A percentile compares a stretch with the other conserved stretches of the same genome.
phyloP scores from a whole-genome alignment of 2,797 vertebrate species.

The Champsocephalus esox region DNA sequence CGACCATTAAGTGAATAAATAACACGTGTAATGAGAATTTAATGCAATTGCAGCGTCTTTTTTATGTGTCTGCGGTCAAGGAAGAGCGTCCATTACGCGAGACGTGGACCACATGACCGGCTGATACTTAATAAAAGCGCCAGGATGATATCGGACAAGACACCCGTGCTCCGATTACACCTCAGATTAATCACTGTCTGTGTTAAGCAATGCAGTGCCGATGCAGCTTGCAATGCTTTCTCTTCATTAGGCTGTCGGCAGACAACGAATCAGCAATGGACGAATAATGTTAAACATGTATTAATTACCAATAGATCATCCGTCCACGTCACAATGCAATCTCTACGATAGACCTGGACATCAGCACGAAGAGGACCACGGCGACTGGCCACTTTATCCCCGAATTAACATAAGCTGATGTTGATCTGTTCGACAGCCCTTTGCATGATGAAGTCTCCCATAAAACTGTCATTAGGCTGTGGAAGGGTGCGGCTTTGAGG shows the following conservation, averaged over 20 bases:
- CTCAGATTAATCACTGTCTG: conserved; percentile 64
- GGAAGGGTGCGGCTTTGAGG: conserved; percentile 26
- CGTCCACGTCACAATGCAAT: conserved; percentile 39
- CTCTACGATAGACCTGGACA: conserved; percentile 32
- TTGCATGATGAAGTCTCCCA: conserved; percentile 80
- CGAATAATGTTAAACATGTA: conserved; percentile 46
- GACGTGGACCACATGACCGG: conserved; percentile 10
- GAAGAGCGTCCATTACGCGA: conserved; percentile 3
- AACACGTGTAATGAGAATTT: conserved; percentile 4
- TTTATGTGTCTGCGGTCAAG: conserved; percentile 8
- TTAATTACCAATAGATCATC: conserved; percentile 64
- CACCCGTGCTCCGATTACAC: conserved; percentile 51
- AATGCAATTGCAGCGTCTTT: background rate
- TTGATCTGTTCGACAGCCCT: conserved; percentile 74
- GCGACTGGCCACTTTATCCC: conserved; percentile 50
- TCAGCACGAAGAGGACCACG: conserved; percentile 35
- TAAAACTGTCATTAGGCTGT: conserved; percentile 80
- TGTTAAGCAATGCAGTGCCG: conserved; percentile 35
- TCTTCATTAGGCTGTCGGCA: conserved; percentile 59
- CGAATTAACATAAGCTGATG: conserved; percentile 75
- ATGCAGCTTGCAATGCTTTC: conserved; percentile 40
- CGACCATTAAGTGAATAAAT: conserved; percentile 6
- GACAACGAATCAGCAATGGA: conserved; percentile 39
- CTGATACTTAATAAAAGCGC: conserved; percentile 35
- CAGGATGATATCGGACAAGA: conserved; percentile 25